Evolutionary conservation across 2,113 vertebrate species (phyloP).

Genomic region (Semnornis frantzii): DNA sequence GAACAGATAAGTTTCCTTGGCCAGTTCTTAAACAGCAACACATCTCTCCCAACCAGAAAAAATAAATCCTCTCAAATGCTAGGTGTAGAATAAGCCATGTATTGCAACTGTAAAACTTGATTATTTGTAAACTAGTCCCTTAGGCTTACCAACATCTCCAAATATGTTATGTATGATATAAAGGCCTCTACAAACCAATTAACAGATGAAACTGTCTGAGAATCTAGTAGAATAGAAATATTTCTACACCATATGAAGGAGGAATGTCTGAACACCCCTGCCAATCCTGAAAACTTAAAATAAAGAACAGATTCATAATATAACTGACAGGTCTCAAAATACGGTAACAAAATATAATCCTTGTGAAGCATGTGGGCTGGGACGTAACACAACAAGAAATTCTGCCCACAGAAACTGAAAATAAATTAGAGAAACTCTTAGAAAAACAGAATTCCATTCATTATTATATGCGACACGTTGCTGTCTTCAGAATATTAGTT

Average conservation of each 20-base stretch:
- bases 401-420: not conserved
- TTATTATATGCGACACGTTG: not conserved
- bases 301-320: not conserved
- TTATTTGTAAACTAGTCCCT: not conserved
- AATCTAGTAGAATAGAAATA: not conserved
- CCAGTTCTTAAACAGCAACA: not conserved
- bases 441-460: not conserved
- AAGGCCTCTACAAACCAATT: not conserved
- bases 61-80: not conserved
- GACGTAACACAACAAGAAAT: not conserved
- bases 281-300: not conserved
- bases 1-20: not conserved
- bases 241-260: not conserved
- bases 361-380: not conserved
- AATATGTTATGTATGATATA: not conserved
- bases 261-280: not conserved
- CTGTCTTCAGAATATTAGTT: not conserved
- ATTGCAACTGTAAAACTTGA: not conserved
- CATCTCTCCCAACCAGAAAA: not conserved
- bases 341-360: not conserved
- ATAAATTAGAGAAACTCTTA: not conserved
- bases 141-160: not conserved
- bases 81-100: not conserved
- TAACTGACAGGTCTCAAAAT: constrained; percentile 16
- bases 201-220: not conserved